phyloP scores from a whole-genome alignment of 2,888 invertebrate species.

The Sthenelais limicola region DNA sequence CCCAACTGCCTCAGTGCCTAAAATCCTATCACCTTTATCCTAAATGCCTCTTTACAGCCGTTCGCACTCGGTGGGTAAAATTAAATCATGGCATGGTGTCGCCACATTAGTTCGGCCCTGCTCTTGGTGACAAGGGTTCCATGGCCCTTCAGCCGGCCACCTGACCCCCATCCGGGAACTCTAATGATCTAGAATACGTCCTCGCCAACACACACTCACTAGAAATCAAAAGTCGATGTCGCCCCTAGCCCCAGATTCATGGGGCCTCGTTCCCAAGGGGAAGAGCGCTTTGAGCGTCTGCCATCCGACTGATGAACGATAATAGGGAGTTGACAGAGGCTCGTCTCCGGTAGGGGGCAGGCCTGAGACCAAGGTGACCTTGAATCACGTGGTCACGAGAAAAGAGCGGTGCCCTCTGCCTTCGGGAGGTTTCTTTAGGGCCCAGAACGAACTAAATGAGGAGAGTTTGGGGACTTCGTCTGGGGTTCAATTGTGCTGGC shows the following conservation, averaged over 20 bases:
- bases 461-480: too few relatives aligned
- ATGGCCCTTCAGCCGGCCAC: neutral
- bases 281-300: slow-evolving; percentile 20
- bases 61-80: slow-evolving; percentile 2
- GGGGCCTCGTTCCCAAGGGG: slow-evolving; percentile 20
- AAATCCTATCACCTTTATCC: slow-evolving; percentile 34
- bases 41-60: slow-evolving; percentile 31
- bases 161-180: neutral
- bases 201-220: slow-evolving; percentile 17
- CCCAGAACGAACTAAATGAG: too few relatives aligned
- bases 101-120: slow-evolving; percentile 3
- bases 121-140: slow-evolving; percentile 25
- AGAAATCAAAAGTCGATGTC: slow-evolving; percentile 38
- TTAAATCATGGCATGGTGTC: slow-evolving; percentile 23
- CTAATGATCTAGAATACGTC: slow-evolving; percentile 34
- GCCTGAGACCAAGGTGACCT: slow-evolving; percentile 1
- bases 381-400: neutral
- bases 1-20: neutral
- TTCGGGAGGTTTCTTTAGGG: too few relatives aligned
- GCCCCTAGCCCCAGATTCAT: slow-evolving; percentile 16
- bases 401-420: neutral
- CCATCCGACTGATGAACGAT: slow-evolving; percentile 34
- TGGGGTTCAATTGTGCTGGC: too few relatives aligned
- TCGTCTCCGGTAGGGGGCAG: neutral
- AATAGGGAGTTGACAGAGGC: slow-evolving; percentile 38